phyloP scores from a whole-genome alignment of 2,888 invertebrate species.

The Acutogordius australiensis region DNA sequence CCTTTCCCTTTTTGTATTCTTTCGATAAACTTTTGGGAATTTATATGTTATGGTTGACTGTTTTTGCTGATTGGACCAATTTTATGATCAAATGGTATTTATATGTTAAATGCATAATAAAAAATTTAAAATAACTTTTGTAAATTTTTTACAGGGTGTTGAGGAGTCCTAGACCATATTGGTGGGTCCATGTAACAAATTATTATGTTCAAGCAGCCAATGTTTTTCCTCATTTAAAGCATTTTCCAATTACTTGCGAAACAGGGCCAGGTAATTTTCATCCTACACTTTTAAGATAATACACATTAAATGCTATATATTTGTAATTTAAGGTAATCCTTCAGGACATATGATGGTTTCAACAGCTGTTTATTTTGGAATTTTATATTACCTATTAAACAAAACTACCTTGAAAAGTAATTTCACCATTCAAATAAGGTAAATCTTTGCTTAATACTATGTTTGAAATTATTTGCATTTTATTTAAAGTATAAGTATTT shows the following conservation, averaged over 20 bases:
- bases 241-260: conserved; percentile 8
- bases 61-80: conserved; percentile 8
- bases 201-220: not conserved
- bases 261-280: not conserved
- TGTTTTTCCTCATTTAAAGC: not conserved
- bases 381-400: not conserved
- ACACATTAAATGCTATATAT: too few species aligned
- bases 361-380: not conserved
- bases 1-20: not conserved
- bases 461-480: too few species aligned
- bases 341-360: conserved; percentile 9
- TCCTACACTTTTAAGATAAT: not conserved
- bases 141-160: not conserved
- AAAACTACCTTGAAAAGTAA: too few species aligned
- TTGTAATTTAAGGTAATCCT: conserved; percentile 8
- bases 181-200: conserved; percentile 3
- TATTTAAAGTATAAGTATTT: too few species aligned
- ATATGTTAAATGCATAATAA: not conserved
- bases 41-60: not conserved
- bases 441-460: too few species aligned
- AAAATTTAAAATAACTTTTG: not conserved
- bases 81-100: conserved; percentile 9
- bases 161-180: not conserved
- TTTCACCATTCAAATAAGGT: too few species aligned
- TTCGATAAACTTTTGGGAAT: not conserved